These are phyloP conservation scores for Saxidomus purpurata DNA, from an alignment of 1,140 invertebrate genomes.

Conservation along the genomic window DNA sequence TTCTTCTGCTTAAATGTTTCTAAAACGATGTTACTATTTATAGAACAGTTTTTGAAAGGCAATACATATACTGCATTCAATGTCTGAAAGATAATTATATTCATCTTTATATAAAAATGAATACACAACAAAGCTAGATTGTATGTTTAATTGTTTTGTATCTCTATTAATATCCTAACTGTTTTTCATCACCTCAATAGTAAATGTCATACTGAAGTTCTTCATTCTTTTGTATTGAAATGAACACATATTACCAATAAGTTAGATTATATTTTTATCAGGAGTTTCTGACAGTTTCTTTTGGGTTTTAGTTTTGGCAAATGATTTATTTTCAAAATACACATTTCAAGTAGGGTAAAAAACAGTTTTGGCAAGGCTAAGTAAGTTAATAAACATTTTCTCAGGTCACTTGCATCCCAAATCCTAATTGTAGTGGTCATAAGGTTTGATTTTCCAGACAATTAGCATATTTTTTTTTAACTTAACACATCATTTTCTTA, in stretches of 20 bases:
- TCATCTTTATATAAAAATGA: background rate
- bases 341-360: too few relatives aligned
- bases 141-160: background rate
- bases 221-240: background rate
- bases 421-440: too few relatives aligned
- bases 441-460: too few relatives aligned
- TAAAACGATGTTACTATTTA: background rate
- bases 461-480: too few relatives aligned
- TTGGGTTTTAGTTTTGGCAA: background rate
- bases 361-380: too few relatives aligned
- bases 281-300: background rate
- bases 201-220: constrained; percentile 2
- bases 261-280: background rate
- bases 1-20: background rate
- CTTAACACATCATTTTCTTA: too few relatives aligned
- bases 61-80: background rate
- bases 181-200: background rate
- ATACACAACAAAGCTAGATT: background rate
- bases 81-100: background rate
- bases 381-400: too few relatives aligned
- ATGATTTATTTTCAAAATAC: background rate
- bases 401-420: too few relatives aligned
- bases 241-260: too few relatives aligned
- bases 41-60: background rate
- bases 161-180: background rate